Conservation (phyloP, 2,113 vertebrate genomes). For the Nansenia antarctica region DNA sequence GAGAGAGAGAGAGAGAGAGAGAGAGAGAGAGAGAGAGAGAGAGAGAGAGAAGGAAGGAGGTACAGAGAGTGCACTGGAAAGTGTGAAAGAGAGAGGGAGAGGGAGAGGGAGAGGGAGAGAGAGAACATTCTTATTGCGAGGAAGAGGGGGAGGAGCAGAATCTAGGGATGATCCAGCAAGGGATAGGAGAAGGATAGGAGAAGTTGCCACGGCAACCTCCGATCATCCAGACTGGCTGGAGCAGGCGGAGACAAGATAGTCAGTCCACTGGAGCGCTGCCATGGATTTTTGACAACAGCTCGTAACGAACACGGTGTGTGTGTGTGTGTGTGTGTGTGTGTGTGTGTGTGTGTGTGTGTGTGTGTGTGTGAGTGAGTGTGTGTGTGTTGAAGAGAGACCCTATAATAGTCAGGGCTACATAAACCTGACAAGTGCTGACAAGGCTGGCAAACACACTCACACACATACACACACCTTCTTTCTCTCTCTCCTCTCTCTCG, state of each 20-base stretch:
- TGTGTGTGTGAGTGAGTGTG: background rate
- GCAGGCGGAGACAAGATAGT: conserved; percentile 3
- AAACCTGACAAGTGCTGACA: conserved; percentile 28
- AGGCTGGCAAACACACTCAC: conserved; percentile 3
- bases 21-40: background rate
- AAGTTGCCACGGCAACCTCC: conserved; percentile 67
- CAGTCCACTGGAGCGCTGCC: conserved; percentile 39
- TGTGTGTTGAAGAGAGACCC: conserved; percentile 23
- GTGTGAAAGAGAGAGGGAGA: background rate
- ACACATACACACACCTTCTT: background rate
- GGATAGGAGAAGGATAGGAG: conserved; percentile 51
- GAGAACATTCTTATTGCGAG: background rate
- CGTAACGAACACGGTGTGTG: conserved; percentile 44
- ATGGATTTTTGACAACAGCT: conserved; percentile 51
- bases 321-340: background rate
- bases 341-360: background rate
- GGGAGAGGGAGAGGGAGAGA: background rate
- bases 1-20: background rate
- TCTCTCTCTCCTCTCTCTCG: background rate
- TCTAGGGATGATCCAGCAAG: conserved; percentile 45
- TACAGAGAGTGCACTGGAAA: background rate
- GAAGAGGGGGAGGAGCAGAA: conserved; percentile 14
- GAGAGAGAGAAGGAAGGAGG: background rate
- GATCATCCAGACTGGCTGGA: conserved; percentile 54
- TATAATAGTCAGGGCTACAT: conserved; percentile 33